Conservation (phyloP, 2,797 vertebrate species). For the Euphonia xanthogaster region DNA sequence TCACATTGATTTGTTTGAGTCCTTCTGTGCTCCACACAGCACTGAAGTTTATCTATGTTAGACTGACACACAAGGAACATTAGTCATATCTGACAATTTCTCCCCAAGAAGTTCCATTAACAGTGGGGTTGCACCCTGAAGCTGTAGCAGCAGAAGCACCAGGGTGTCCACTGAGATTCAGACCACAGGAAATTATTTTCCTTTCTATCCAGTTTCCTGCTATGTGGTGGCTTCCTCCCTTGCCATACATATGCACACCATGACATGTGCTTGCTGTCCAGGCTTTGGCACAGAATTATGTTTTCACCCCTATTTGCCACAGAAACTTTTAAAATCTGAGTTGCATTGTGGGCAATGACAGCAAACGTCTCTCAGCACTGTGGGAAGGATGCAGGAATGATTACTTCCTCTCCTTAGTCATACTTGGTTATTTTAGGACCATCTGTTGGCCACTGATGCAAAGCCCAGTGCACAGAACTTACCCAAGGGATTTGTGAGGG, state of each 20-base stretch:
- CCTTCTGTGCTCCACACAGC: background rate
- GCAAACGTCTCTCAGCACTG: background rate
- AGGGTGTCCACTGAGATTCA: background rate
- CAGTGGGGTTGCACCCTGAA: background rate
- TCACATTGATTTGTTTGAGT: background rate
- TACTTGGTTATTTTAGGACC: background rate
- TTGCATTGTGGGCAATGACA: background rate
- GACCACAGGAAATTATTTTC: background rate
- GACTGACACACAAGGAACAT: background rate
- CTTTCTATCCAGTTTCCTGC: background rate
- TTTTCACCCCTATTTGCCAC: background rate
- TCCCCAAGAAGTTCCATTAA: background rate
- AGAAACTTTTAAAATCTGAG: background rate
- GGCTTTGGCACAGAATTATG: background rate
- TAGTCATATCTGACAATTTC: background rate
- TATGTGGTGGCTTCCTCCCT: background rate
- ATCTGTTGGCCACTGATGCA: background rate
- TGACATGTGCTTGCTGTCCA: background rate
- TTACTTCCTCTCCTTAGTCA: background rate
- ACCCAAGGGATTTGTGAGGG: background rate
- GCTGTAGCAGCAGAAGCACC: background rate
- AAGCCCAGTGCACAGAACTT: background rate
- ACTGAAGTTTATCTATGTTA: background rate
- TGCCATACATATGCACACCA: background rate
- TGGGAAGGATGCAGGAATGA: background rate